phyloP scores from a whole-genome alignment of 2,113 vertebrate species.

The Malurus alboscapulatus region DNA sequence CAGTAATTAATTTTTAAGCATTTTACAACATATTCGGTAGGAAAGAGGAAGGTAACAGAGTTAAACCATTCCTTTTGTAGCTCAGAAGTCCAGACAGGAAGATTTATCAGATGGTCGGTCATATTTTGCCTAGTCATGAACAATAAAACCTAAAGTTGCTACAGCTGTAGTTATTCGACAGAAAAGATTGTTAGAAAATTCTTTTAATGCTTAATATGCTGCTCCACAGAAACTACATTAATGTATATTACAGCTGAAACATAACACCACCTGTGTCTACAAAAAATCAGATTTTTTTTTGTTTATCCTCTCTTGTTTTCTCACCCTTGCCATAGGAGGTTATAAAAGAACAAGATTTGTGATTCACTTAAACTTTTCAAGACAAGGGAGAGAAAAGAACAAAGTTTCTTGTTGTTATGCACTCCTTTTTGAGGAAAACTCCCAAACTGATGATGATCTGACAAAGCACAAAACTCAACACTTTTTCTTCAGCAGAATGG shows the following conservation, averaged over 20 bases:
- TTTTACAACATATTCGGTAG: constrained; percentile 30
- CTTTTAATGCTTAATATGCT: background rate
- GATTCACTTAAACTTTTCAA: background rate
- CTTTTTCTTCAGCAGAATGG: background rate
- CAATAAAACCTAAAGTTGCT: constrained; percentile 2
- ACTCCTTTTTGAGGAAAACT: background rate
- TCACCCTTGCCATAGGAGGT: background rate
- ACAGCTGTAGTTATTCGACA: background rate
- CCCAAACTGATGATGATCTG: background rate
- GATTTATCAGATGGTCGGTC: background rate
- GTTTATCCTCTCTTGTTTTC: background rate
- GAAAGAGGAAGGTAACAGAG: constrained; percentile 13
- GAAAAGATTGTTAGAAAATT: background rate
- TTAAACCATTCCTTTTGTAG: constrained; percentile 5
- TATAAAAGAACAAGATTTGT: background rate
- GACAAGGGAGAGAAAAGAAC: background rate
- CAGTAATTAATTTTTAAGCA: constrained; percentile 62
- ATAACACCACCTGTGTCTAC: background rate
- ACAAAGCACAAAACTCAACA: background rate
- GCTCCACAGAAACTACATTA: background rate
- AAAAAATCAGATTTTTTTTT: background rate
- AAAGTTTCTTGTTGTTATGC: background rate
- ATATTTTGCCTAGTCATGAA: background rate
- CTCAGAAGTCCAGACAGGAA: background rate
- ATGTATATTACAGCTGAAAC: background rate